These are phyloP conservation scores for Theodoxus fluviatilis DNA, from an alignment of 2,888 invertebrate species.

Conservation along the genomic window DNA sequence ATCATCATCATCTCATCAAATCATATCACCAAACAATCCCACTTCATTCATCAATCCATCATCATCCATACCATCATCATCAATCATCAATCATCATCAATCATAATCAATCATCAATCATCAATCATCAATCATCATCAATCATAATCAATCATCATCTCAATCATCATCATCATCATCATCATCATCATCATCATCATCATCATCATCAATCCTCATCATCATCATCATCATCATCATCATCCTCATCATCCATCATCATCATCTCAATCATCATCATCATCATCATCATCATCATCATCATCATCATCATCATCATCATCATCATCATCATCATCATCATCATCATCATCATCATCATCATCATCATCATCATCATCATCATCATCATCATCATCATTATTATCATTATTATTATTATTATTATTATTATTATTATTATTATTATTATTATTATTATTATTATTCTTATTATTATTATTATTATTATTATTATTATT, in stretches of 20 bases:
- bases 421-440: neutral
- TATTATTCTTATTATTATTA: no score
- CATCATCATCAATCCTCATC: neutral
- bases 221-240: constrained; percentile 2
- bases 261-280: neutral
- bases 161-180: neutral
- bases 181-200: neutral
- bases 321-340: neutral
- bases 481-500: no score
- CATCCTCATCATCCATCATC: neutral
- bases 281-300: constrained; percentile 2
- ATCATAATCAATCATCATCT: neutral
- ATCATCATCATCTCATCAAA: neutral
- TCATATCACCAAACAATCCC: neutral
- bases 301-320: constrained; percentile 2
- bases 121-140: neutral
- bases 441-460: neutral
- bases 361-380: neutral
- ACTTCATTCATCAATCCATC: neutral
- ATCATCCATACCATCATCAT: neutral
- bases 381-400: neutral
- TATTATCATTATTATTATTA: neutral
- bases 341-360: neutral
- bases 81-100: constrained; percentile 2
- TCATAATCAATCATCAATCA: neutral